Conservation (phyloP, 2,888 invertebrate species). For the Timandra comae region DNA sequence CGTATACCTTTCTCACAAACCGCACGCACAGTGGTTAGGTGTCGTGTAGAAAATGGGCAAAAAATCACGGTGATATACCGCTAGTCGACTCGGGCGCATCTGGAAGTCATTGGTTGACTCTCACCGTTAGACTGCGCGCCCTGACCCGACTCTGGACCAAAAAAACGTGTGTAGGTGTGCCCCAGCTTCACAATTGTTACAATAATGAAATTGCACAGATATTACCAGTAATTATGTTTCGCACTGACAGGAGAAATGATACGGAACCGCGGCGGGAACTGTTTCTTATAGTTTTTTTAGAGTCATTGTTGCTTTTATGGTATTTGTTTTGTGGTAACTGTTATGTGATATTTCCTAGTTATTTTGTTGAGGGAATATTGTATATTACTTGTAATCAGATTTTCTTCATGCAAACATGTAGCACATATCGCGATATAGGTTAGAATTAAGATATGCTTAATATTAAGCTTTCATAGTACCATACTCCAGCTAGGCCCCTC, state of each 20-base stretch:
- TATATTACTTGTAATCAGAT: no score
- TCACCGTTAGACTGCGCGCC: slow-evolving; percentile 62
- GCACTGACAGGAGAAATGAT: slow-evolving; percentile 46
- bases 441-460: no score
- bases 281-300: slow-evolving; percentile 13
- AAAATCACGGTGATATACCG: slow-evolving; percentile 62
- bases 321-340: no score
- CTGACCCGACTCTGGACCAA: slow-evolving; percentile 38
- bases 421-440: no score
- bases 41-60: slow-evolving; percentile 39
- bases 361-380: no score
- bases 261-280: slow-evolving; percentile 27
- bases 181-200: slow-evolving; percentile 33
- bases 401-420: no score
- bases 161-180: slow-evolving; percentile 56
- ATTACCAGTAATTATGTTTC: slow-evolving; percentile 45
- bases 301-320: slow-evolving; percentile 13
- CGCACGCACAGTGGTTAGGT: slow-evolving; percentile 32
- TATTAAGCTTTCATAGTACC: no score
- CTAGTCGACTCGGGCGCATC: slow-evolving; percentile 61
- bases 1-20: slow-evolving; percentile 33
- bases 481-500: no score
- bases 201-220: slow-evolving; percentile 44
- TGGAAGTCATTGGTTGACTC: slow-evolving; percentile 64
- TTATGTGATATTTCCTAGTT: no score